These are phyloP conservation scores for Edolisoma coerulescens DNA, from an alignment of 2,113 vertebrate species.

Conservation along the genomic window DNA sequence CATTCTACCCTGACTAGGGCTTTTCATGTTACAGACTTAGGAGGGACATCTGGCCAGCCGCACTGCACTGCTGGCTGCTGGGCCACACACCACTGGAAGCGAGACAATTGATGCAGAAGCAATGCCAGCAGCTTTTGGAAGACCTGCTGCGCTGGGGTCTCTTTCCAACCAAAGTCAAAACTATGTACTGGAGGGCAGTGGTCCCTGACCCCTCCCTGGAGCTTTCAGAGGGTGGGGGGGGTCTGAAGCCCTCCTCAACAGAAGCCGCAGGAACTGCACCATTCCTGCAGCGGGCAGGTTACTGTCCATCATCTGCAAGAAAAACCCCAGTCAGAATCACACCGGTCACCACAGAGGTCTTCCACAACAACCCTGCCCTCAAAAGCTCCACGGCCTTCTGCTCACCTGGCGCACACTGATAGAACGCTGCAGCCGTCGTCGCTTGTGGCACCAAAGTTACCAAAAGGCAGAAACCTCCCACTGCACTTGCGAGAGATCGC, in stretches of 20 bases:
- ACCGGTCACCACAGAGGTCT: background rate
- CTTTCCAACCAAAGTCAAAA: background rate
- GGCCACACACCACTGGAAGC: background rate
- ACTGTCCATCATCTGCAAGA: background rate
- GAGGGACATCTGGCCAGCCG: background rate
- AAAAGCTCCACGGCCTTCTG: background rate
- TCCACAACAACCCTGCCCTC: background rate
- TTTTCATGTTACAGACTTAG: background rate
- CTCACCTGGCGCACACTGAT: background rate
- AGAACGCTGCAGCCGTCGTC: fast-evolving
- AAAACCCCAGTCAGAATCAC: background rate
- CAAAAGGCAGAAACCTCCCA: background rate
- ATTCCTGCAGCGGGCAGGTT: background rate
- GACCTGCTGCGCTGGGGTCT: fast-evolving
- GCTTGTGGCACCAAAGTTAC: background rate
- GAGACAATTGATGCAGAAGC: background rate
- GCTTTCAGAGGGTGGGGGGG: background rate
- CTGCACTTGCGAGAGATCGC: background rate
- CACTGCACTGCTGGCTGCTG: background rate
- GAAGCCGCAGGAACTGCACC: background rate
- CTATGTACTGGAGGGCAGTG: background rate
- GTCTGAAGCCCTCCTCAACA: background rate
- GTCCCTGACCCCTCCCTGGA: background rate
- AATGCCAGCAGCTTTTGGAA: background rate
- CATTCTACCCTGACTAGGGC: background rate